Base-by-base conservation (phyloP, 2,113 vertebrate genomes). In the Gadus chalcogrammus region DNA sequence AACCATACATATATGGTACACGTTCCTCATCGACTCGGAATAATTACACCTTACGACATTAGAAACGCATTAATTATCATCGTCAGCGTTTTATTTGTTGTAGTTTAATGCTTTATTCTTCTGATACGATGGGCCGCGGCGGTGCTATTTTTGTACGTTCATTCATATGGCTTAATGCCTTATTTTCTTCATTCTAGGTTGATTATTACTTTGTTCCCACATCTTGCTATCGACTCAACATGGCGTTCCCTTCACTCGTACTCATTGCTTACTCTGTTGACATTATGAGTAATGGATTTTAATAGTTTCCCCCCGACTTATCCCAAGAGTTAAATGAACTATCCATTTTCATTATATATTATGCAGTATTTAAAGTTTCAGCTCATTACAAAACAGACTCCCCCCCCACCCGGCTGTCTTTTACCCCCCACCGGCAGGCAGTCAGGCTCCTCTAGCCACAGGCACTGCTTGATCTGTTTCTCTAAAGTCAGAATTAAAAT, bases 331-430 rank as follows among this genome's bases (percentile, higher is more conserved):
- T 96, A 96, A 98, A 98, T 97, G 95, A 95, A 95, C 94, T 97
- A 95, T 96, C 93, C 96, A 94, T 98, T 98, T 95, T 94, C 94
- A 91, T 93, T 94, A 92, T 97, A 96, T 98, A 98, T 99, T 98
- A 98, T 97, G 94, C 96, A 98, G 95, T 99, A 99, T 95, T 99
- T 99, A 99, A 99, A 99, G 97, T 96, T 98, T 98, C 95, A 96
- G 94, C 96, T 98, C 96, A 99, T 98, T 98, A 96, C 96, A 96
- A 97, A 93, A 85, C 90, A 91, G 93, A 95, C 94, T 92, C 95
- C 95, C 42, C 42, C 11, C 42, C 42, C 11, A 7, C 91, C 89
- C 90, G 93, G 94, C 92, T 91, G 90, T 93, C 88, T 91, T 93
- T 95, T 93, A 94, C 94, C 94, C 94, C 93, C 93, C 89, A 77